Evolutionary conservation across 2,113 vertebrate genomes (phyloP).

Genomic region (Spizaetus ornatus): DNA sequence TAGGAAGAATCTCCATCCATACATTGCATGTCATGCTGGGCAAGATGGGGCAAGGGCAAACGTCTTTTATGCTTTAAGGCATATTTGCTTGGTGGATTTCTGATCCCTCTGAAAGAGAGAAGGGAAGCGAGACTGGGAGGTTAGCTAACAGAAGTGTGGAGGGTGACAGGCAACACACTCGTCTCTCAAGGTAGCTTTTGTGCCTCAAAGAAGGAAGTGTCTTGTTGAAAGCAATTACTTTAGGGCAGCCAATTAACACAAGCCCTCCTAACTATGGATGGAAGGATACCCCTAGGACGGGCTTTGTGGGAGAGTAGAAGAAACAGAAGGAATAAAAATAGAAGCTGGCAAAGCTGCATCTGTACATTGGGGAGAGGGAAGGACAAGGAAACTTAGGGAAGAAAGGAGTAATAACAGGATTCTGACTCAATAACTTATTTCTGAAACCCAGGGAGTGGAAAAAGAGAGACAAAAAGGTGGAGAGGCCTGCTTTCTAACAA

Average conservation of each 20-base stretch:
- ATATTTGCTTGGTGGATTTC: neutral
- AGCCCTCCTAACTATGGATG: neutral
- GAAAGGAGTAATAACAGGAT: neutral
- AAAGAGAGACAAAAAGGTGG: neutral
- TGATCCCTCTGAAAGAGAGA: neutral
- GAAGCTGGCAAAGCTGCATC: neutral
- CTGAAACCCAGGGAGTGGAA: neutral
- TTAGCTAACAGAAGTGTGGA: neutral
- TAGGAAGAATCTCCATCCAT: neutral
- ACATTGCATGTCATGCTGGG: neutral
- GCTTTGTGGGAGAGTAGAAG: neutral
- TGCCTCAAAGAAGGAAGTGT: neutral
- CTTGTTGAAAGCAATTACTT: neutral
- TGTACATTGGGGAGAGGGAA: neutral
- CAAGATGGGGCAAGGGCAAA: neutral
- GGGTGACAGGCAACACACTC: accelerated
- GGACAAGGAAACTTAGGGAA: neutral
- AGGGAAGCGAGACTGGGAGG: neutral
- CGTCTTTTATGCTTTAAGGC: accelerated
- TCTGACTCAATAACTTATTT: neutral
- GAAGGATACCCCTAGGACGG: neutral
- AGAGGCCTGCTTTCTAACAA: neutral
- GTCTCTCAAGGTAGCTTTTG: neutral
- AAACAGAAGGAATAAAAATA: neutral
- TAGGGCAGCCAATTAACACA: neutral